These are phyloP conservation scores for Hydractinia symbiolongicarpus DNA, from an alignment of 30 jellyfish, hydroid and myxozoan genomes.

Conservation along the genomic window DNA sequence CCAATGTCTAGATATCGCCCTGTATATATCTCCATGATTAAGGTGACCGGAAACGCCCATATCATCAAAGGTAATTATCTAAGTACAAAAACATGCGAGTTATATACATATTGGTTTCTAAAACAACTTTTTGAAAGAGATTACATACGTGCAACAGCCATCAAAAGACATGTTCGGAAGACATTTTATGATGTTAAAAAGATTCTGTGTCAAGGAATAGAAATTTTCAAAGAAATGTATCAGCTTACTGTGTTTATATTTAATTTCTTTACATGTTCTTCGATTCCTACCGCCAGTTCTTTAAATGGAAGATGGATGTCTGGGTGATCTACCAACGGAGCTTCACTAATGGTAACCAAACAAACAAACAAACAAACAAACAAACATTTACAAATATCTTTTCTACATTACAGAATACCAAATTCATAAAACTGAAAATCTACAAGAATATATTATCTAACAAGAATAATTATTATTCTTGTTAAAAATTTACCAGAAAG, in stretches of 20 bases:
- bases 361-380: constrained; percentile 1
- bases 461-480: too few relatives aligned
- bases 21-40: constrained; percentile 37
- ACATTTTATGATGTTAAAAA: too few relatives aligned
- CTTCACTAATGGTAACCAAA: constrained; percentile 1
- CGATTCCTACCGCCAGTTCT: background rate
- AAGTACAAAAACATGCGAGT: constrained; percentile 6
- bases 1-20: constrained; percentile 12
- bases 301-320: background rate
- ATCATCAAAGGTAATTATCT: constrained; percentile 42
- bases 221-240: background rate
- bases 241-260: background rate
- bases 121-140: too few relatives aligned
- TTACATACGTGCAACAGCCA: too few relatives aligned
- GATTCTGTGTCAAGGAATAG: too few relatives aligned
- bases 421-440: too few relatives aligned
- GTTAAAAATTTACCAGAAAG: too few relatives aligned
- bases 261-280: background rate
- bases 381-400: too few relatives aligned
- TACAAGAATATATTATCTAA: too few relatives aligned
- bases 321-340: constrained; percentile 8
- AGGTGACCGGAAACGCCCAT: constrained; percentile 57
- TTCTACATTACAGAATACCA: too few relatives aligned
- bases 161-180: too few relatives aligned
- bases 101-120: constrained; percentile 4